Conservation (phyloP, 2,113 vertebrate genomes). For the Melospiza georgiana region DNA sequence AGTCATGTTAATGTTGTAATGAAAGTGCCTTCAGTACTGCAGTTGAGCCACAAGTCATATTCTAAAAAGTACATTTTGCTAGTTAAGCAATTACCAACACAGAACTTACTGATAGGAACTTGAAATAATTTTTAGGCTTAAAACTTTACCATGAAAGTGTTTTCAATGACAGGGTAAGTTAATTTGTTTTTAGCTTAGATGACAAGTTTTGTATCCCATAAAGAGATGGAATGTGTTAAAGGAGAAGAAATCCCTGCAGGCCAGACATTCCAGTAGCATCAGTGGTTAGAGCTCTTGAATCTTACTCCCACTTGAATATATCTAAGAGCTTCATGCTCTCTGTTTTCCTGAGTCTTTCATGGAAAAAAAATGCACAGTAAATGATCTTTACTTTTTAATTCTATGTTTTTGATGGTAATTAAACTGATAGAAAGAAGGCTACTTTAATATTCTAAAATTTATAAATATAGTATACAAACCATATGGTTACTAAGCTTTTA, state of each 20-base stretch:
- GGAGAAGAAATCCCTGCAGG: constrained; percentile 17
- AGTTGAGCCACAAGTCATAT: constrained; percentile 7
- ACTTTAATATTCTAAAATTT: neutral
- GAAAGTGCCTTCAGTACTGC: neutral
- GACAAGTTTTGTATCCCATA: neutral
- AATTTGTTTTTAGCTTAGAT: neutral
- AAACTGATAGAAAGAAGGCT: neutral
- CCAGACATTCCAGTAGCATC: neutral
- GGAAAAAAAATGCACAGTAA: neutral
- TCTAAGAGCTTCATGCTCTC: neutral
- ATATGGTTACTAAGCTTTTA: constrained; percentile 6
- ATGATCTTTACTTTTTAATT: neutral
- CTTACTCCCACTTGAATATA: neutral
- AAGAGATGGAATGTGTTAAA: neutral
- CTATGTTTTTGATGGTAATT: neutral
- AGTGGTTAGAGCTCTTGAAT: constrained; percentile 32
- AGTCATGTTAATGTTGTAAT: constrained; percentile 8
- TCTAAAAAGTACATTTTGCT: neutral
- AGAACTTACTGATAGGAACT: neutral
- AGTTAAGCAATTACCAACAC: neutral
- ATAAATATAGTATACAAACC: neutral
- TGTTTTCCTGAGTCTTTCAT: neutral
- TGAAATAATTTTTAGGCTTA: neutral
- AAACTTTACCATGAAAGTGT: neutral
- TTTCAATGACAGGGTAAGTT: neutral